Evolutionary conservation across 2,113 vertebrate species (phyloP).

Genomic region (Steatornis caripensis): DNA sequence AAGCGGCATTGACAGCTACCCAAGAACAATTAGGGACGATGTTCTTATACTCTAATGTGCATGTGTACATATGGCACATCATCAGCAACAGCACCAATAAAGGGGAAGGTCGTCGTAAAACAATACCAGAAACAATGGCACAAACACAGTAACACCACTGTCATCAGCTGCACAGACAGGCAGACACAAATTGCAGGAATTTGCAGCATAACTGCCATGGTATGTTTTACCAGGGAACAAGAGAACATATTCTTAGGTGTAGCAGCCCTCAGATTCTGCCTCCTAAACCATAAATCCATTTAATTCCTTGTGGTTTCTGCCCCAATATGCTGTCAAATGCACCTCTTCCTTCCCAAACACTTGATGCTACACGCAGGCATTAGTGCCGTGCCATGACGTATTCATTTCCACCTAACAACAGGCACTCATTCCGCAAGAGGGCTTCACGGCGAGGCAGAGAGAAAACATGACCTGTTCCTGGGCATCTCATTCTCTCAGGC

Average conservation of each 20-base stretch:
- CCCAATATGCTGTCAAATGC: background rate
- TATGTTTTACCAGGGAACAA: background rate
- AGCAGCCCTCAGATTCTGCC: background rate
- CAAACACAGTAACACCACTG: background rate
- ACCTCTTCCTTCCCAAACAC: background rate
- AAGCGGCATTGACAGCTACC: slow-evolving; percentile 39
- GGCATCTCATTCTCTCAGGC: background rate
- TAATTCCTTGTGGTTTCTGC: background rate
- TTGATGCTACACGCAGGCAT: background rate
- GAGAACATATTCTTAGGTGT: slow-evolving; percentile 1
- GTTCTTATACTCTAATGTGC: slow-evolving; percentile 35
- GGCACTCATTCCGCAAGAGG: background rate
- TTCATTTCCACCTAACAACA: background rate
- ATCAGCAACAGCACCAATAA: slow-evolving; percentile 29
- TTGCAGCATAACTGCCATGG: background rate
- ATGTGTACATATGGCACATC: slow-evolving; percentile 44
- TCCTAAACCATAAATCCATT: background rate
- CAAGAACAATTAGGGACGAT: slow-evolving; percentile 31
- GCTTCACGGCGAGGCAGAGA: background rate
- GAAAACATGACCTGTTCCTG: background rate
- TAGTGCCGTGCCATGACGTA: background rate
- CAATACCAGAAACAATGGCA: background rate
- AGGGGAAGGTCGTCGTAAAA: slow-evolving; percentile 25
- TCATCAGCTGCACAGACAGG: slow-evolving; percentile 39
- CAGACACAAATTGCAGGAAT: slow-evolving; percentile 20